These are phyloP conservation scores for Coleophora flavipennella DNA, from an alignment of 2,888 invertebrate species.

Conservation along the genomic window DNA sequence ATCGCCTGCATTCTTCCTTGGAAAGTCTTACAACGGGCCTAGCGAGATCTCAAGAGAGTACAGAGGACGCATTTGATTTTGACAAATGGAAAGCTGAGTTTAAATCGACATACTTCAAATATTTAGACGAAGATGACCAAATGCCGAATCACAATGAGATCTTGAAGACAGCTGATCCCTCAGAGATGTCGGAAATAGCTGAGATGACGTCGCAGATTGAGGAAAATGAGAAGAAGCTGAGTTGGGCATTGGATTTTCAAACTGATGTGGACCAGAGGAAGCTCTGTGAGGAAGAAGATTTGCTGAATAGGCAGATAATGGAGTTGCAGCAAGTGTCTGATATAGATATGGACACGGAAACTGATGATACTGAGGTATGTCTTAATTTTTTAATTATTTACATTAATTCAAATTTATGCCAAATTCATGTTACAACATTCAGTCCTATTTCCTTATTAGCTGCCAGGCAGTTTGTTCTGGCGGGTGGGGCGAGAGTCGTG, in stretches of 20 bases:
- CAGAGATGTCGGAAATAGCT: slow-evolving; percentile 65
- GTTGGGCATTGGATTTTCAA: slow-evolving; percentile 75
- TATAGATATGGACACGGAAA: slow-evolving; percentile 85
- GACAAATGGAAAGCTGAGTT: slow-evolving; percentile 64
- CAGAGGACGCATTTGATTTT: slow-evolving; percentile 54
- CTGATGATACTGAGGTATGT: slow-evolving; percentile 80
- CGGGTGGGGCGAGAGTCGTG: too few relatives aligned
- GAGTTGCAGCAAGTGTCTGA: slow-evolving; percentile 81
- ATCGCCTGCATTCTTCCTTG: slow-evolving; percentile 56
- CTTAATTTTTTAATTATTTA: background rate
- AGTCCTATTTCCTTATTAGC: too few relatives aligned
- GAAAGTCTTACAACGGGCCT: slow-evolving; percentile 58
- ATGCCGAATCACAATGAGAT: slow-evolving; percentile 54
- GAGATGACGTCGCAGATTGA: slow-evolving; percentile 68
- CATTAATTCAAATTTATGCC: too few relatives aligned
- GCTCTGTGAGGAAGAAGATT: slow-evolving; percentile 83
- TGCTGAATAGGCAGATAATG: slow-evolving; percentile 81
- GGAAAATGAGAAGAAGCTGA: slow-evolving; percentile 69
- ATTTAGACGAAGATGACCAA: slow-evolving; percentile 58
- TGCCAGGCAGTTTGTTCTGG: too few relatives aligned
- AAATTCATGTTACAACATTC: too few relatives aligned
- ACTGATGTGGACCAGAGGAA: slow-evolving; percentile 82
- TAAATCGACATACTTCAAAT: slow-evolving; percentile 47
- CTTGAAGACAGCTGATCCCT: slow-evolving; percentile 53
- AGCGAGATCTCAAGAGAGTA: slow-evolving; percentile 57